Conservation (phyloP, 2,797 vertebrate genomes). For the Myotis pilosus region DNA sequence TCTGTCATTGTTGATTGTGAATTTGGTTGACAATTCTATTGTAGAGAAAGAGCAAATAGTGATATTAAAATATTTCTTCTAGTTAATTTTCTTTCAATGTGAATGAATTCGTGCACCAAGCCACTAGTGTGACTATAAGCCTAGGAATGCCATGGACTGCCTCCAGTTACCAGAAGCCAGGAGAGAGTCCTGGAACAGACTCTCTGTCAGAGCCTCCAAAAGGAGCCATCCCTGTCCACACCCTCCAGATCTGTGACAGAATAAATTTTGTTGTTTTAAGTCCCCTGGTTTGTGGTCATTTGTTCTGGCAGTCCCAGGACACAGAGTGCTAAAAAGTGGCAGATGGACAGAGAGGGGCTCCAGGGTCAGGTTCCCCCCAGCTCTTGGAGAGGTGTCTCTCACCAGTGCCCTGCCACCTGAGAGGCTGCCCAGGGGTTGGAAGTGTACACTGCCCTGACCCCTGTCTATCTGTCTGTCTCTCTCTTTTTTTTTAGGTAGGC, state of each 20-base stretch:
- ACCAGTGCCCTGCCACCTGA: background rate
- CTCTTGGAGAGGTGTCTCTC: background rate
- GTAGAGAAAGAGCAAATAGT: too few species aligned
- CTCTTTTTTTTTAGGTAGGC: constrained; percentile 51
- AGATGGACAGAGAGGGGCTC: background rate
- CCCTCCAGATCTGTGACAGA: background rate
- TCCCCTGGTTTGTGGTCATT: background rate
- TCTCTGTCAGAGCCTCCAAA: background rate
- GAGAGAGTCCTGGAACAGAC: background rate
- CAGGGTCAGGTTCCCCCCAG: background rate
- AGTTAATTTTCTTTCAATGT: too few species aligned
- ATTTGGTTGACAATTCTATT: too few species aligned
- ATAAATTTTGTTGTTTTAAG: background rate
- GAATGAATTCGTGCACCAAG: too few species aligned
- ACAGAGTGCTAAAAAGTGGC: background rate
- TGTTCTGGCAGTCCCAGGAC: background rate
- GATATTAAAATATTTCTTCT: too few species aligned
- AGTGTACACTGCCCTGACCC: background rate
- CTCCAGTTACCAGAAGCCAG: background rate
- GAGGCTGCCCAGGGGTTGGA: background rate
- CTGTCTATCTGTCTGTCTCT: background rate
- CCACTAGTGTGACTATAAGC: background rate
- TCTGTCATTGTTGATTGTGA: too few species aligned
- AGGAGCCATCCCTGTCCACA: background rate
- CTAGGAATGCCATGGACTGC: background rate